A percentile compares a stretch with the other conserved stretches of the same genome.
phyloP scores from a whole-genome alignment of 2,888 invertebrate species.

The Prosapia bicincta region DNA sequence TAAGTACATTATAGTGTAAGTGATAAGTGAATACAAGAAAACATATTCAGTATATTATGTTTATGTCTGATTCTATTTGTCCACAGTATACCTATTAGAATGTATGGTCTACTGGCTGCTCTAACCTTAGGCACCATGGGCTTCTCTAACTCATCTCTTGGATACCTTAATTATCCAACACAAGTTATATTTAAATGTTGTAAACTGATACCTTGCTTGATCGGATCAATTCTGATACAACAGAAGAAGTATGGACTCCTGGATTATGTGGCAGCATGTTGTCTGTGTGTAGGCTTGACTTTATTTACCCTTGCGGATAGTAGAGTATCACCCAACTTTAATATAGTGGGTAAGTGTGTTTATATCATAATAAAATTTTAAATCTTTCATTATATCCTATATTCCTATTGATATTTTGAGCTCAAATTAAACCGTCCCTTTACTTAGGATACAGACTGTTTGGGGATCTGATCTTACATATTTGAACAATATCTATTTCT shows the following conservation, averaged over 20 bases:
- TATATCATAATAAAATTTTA: too few species aligned
- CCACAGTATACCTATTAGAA: constrained; percentile 76
- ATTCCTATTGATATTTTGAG: too few species aligned
- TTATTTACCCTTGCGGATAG: constrained; percentile 84
- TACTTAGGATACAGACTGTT: too few species aligned
- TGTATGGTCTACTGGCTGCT: constrained; percentile 77
- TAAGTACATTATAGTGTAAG: too few species aligned
- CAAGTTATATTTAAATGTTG: constrained; percentile 98
- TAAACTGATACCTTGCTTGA: constrained; percentile 92
- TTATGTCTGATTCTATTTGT: too few species aligned
- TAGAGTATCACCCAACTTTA: constrained; percentile 56
- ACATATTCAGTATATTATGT: too few species aligned
- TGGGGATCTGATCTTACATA: too few species aligned
- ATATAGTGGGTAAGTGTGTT: constrained; percentile 50
- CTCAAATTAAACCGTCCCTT: too few species aligned
- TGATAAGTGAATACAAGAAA: too few species aligned
- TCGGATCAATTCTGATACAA: constrained; percentile 91
- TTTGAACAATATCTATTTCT: too few species aligned
- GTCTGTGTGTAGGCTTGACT: constrained; percentile 87
- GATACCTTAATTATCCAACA: constrained; percentile 94
- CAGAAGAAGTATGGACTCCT: constrained; percentile 79
- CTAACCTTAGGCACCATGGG: constrained; percentile 95
- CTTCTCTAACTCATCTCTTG: constrained; percentile 89
- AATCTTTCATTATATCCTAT: too few species aligned
- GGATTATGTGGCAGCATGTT: constrained; percentile 78